Base-by-base conservation (phyloP, 2,113 vertebrate species). In the Cyprinodon tularosa region DNA sequence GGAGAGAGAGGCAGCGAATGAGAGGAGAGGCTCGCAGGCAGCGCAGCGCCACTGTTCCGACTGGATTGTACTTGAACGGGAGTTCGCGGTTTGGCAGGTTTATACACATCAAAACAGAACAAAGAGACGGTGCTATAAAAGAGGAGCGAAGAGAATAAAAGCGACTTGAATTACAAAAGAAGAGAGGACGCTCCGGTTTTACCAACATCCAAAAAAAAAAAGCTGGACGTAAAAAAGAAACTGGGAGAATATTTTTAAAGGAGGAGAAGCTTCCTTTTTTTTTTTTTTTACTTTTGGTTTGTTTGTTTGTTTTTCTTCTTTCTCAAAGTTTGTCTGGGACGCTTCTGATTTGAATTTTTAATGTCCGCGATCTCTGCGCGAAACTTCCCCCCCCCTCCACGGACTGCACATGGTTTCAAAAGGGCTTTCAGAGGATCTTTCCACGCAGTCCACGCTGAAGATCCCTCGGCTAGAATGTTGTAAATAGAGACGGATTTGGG, bases 11-110 rank as follows among this genome's bases (percentile, higher is more conserved):
- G 82, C 86, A 90, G 90, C 88, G 91, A 91, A 88, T 90, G 88
- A 86, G 92, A 87, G 90, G 42, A 85, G 71, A 89, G 88, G 83
- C 84, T 92, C 22, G 84, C 88, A n/a, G 73, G 85, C 93, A 88
- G 89, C 90, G 88, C 89, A 83, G 85, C 20, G 40, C 93, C 50
- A 84, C 93, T 85, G 91, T 92, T 91, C 76, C 57, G 81, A 88
- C 87, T 80, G 93, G 94, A 92, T 93, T 91, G 89, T 95, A 95
- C 96, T 96, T 96, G 93, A 96, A 90, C 94, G 88, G 95, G 95
- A 97, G 95, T 95, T 93, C 93, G 95, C 94, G 95, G 91, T 93
- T 93, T 94, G 93, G 92, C 94, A 93, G 93, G 89, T 94, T 94
- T 92, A 94, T 94, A 92, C 86, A 93, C 93, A 95, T 94, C 91